Base-by-base conservation (phyloP, 2,797 vertebrate genomes). In the Eulemur albifrons region DNA sequence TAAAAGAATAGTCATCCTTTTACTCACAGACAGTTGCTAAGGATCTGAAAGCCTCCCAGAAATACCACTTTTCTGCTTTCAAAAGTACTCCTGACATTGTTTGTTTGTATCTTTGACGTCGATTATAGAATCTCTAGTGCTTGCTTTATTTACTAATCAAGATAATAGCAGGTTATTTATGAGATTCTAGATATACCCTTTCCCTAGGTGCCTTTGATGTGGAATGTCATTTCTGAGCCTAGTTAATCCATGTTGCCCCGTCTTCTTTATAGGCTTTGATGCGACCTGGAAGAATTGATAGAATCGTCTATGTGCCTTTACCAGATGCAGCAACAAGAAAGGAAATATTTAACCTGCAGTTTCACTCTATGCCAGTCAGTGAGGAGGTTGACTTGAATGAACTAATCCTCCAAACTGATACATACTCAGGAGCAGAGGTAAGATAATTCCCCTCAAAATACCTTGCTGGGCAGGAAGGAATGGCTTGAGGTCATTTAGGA, bases 371-470 rank as follows among this genome's bases (percentile, higher is more conserved):
- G 99, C 99, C 99, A 0, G 93, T 99, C 52, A 97, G 98, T 23
- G 86, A 97, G 4, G 98, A 99, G 0, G 98, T 99, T 88, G 98
- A 98, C 90, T 80, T 99, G 50, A 99, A 99, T 0, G 98, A 99
- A 75, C 99, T 99, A 0, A 98, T 99, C 94, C 96, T 98, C 87
- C 97, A 5, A 72, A 99, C 99, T 0, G 70, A 99, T n/a, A 99
- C 98, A 25, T 99, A 99, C 95, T 99, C 99, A 0, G 99, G 99
- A 98, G 99, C 99, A 27, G 99, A 99, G 99, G 99, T 99, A 98
- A 99, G 96, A 52, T n/a, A 76, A 30, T 17, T 65, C 38, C 14
- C 57, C 14, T 82, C 59, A 83, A 27, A 95, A 61, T 81, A 54
- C 20, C 2, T 85, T 25, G 8, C 11, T 48, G 45, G 21, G 48